A percentile compares a stretch with the other conserved stretches of the same genome.
phyloP scores from a whole-genome alignment of 2,113 vertebrate genomes.

The Salvator merianae region DNA sequence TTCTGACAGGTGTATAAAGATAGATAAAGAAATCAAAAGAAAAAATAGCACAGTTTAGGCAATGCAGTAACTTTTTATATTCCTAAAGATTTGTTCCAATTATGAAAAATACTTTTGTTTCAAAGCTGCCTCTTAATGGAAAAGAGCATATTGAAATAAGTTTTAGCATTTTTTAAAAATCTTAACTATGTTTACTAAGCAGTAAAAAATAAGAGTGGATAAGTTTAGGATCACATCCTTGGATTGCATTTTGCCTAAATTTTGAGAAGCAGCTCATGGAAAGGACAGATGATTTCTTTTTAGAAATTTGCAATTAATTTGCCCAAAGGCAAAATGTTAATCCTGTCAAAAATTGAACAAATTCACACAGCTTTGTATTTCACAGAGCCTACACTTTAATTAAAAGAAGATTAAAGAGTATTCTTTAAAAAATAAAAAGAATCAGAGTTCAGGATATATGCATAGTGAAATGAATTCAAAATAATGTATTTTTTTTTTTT shows the following conservation, averaged over 20 bases:
- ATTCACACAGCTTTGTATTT: constrained; percentile 15
- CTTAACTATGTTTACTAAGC: neutral
- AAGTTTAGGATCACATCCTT: constrained; percentile 2
- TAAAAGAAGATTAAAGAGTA: constrained; percentile 35
- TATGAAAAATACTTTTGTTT: neutral
- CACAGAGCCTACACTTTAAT: constrained; percentile 44
- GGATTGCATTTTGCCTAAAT: neutral
- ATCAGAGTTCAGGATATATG: constrained; percentile 10
- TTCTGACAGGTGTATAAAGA: too few species aligned
- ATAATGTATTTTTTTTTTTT: neutral
- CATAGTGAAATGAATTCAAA: constrained; percentile 19
- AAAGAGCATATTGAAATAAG: neutral
- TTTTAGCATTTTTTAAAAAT: neutral
- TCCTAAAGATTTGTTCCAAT: neutral
- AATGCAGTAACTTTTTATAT: neutral
- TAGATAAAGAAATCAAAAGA: too few species aligned
- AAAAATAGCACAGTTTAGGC: neutral
- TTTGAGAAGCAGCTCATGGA: constrained; percentile 38
- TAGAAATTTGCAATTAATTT: constrained; percentile 54
- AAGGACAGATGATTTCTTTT: constrained; percentile 37
- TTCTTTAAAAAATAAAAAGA: constrained; percentile 21
- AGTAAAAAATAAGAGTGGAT: neutral
- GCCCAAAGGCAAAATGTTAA: constrained; percentile 46
- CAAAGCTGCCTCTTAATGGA: neutral
- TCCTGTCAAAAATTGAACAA: constrained; percentile 29